Evolutionary conservation across 2,797 vertebrate species (phyloP).

Genomic region (Cyprinodon diabolis): DNA sequence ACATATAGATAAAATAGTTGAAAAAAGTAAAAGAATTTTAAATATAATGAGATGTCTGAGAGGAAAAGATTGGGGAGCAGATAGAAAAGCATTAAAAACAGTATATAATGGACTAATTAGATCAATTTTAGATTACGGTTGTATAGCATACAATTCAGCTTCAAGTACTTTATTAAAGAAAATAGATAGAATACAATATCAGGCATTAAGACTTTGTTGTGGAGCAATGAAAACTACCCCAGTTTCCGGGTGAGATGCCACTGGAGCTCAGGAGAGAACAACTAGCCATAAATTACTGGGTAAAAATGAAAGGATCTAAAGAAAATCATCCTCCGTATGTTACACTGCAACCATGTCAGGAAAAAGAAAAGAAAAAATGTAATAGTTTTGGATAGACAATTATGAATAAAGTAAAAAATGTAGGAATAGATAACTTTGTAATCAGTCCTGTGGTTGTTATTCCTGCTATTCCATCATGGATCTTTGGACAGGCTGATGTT

Average conservation of each 20-base stretch:
- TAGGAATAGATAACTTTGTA: background rate
- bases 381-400: background rate
- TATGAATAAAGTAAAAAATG: background rate
- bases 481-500: too few relatives aligned
- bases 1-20: too few relatives aligned
- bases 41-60: too few relatives aligned
- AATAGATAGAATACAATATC: background rate
- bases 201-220: background rate
- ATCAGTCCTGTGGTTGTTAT: background rate
- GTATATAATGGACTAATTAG: background rate
- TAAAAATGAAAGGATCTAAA: background rate
- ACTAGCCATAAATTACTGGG: background rate
- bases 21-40: too few relatives aligned
- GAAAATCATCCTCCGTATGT: background rate
- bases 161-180: background rate
- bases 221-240: background rate
- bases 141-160: background rate
- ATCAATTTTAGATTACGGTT: background rate
- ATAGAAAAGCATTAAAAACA: background rate
- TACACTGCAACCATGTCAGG: background rate
- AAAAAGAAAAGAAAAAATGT: background rate
- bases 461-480: too few relatives aligned
- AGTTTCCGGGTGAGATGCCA: background rate
- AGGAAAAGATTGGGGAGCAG: too few relatives aligned
- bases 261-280: background rate